Evolutionary conservation across 1,140 invertebrate genomes (phyloP).

Genomic region (Sarcophaga bullata): DNA sequence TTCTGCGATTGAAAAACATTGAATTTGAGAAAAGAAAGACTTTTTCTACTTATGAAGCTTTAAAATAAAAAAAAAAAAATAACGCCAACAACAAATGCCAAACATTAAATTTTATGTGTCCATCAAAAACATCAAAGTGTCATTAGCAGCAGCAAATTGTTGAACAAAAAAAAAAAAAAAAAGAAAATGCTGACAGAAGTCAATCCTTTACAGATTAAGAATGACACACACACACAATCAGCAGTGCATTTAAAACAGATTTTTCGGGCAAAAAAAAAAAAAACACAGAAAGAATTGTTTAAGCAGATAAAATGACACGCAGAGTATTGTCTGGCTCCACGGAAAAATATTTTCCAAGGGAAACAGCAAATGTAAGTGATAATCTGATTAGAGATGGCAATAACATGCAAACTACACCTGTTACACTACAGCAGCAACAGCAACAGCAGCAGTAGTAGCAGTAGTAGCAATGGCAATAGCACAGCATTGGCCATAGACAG

Average conservation of each 20-base stretch:
- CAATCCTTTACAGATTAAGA: constrained; percentile 22
- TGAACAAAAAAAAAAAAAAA: not conserved
- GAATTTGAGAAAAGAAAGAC: no score
- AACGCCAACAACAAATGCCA: no score
- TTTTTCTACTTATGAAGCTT: no score
- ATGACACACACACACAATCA: not conserved
- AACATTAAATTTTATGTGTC: not conserved
- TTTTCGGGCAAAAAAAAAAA: not conserved
- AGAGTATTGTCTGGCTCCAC: constrained; percentile 20
- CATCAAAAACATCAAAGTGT: constrained; percentile 6
- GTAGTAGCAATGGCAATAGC: not conserved
- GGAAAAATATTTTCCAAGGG: not conserved
- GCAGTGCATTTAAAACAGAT: not conserved
- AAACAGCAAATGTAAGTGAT: not conserved
- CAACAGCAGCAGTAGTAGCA: not conserved
- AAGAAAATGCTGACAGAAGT: constrained; percentile 31
- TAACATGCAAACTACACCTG: constrained; percentile 29
- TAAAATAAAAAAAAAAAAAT: no score
- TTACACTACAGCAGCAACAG: not conserved
- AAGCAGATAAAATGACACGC: constrained; percentile 23
- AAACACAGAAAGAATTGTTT: no score
- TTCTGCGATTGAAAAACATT: no score
- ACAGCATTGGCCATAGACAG: not conserved
- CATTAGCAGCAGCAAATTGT: not conserved
- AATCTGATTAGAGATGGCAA: constrained; percentile 38